Base-by-base conservation (phyloP, 2,797 vertebrate species). In the Dendrocincla tyrannina region DNA sequence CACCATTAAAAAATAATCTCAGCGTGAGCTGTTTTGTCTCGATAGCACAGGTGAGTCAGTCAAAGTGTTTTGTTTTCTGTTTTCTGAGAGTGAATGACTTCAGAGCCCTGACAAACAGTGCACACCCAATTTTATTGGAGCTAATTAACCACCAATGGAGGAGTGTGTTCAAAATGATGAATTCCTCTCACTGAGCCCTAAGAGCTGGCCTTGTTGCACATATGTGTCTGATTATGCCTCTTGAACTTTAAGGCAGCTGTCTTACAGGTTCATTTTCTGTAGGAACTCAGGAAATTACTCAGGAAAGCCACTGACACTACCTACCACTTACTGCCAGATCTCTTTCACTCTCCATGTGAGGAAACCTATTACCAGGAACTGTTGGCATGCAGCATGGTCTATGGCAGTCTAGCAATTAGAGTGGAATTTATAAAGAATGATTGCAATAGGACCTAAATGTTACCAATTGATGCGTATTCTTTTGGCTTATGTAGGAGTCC, bases 251-350 rank as follows among this genome's bases (percentile, higher is more conserved):
- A 95, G 69, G 59, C 88, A 95, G 94, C 93, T 91, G 75, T 89
- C 94, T 94, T 63, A 60, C 70, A 95, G 87, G 91, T 95, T 96
- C 91, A 91, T 96, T 96, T 95, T 96, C 86, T 94, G 37, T 80
- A 93, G 78, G 70, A 93, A 90, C 82, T 94, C 94, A 95, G 97
- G 96, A 97, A 97, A 97, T 97, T 95, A 75, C 82, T 93, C 78
- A 91, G 94, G 95, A 96, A 97, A 96, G 79, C 88, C 93, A 96
- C 88, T 94, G 93, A 95, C 94, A 91, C 93, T 96, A 82, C 93
- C 83, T 94, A 92, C 88, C 92, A 91, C 84, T 96, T 94, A 85
- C 74, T 93, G 89, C 91, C 95, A 96, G 92, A 92, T 90, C 86
- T 89, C 90, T 94, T 89, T 93, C 91, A 80, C 67, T 87, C 46